Percentiles rank a stretch among this genome's conserved stretches.
Conservation (phyloP, 30 jellyfish, hydroid and myxozoan genomes). For the Hydractinia symbiolongicarpus region DNA sequence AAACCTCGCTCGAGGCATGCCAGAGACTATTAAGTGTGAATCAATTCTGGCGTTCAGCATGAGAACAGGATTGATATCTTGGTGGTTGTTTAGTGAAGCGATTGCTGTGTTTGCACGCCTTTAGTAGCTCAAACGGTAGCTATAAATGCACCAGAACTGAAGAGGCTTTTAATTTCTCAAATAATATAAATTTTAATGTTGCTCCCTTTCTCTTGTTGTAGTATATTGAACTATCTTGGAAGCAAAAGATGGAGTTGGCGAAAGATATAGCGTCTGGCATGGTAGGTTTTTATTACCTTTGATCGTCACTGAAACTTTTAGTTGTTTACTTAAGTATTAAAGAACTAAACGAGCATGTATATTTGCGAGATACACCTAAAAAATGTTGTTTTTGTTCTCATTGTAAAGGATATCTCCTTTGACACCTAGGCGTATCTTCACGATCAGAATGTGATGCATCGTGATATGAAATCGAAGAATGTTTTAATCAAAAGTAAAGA, state of each 20-base stretch:
- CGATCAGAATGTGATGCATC: constrained; percentile 70
- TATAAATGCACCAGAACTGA: too few relatives aligned
- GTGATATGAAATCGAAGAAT: constrained; percentile 77
- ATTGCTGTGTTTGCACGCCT: too few relatives aligned
- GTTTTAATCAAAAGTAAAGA: constrained; percentile 47
- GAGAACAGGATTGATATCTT: too few relatives aligned
- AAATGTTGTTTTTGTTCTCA: background rate
- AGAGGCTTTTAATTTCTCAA: background rate
- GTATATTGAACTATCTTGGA: constrained; percentile 72
- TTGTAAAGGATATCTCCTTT: background rate
- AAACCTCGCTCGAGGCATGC: background rate
- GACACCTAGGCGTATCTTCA: constrained; percentile 65
- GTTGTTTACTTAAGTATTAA: too few relatives aligned
- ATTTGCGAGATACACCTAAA: background rate
- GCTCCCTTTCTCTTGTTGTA: background rate
- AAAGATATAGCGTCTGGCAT: constrained; percentile 94
- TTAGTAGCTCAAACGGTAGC: too few relatives aligned
- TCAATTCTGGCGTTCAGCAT: too few relatives aligned
- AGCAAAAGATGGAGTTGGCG: constrained; percentile 53
- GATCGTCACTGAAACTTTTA: background rate
- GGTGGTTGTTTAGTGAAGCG: too few relatives aligned
- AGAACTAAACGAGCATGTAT: background rate
- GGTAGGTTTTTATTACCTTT: constrained; percentile 42
- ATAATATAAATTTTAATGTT: background rate
- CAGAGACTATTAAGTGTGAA: background rate